Base-by-base conservation (phyloP, 2,888 invertebrate species). In the Trissolcus japonicus region DNA sequence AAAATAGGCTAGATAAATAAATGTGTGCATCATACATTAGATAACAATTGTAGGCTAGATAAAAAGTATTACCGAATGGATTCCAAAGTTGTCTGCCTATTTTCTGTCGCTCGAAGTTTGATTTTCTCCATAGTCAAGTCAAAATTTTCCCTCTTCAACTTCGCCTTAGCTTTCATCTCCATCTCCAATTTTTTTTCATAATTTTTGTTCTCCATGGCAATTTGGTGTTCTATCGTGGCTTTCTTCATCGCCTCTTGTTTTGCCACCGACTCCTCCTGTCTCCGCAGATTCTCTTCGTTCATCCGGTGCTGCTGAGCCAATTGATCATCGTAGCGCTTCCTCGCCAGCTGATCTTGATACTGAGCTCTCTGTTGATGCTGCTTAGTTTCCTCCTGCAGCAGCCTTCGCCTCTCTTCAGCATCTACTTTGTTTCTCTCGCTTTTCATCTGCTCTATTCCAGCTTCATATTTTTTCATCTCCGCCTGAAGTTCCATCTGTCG, bases 191-290 rank as follows among this genome's bases (percentile, higher is more conserved):
- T 92, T 86, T 96, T 96, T 90, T 98, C 93, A 82, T 99, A 98
- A 86, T 96, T 96, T 87, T 97, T 95, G 85, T 96, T 95, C 61
- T 97, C 92, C 82, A 98, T 89, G 73, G 98, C 96, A 92, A 98
- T 95, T 89, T 99, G 98, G 88, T 98, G 97, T 86, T 99, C 98
- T 83, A 99, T 94, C 0, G 98, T 98, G 2, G 96, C 93, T 80
- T 94, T 94, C 25, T 97, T 93, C 93, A 99, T 94, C 0, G 96
- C 95, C 90, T 99, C 99, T 88, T 99, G 99, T 85, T 98, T 98
- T 0, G 96, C 95, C 0, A 98, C 96, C 56, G 98, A 98, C 87
- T 99, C 99, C 90, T 99, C 99, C 90, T 99, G 99, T 81, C 95
- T 95, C 82, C 93, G 92, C 6, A 99, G 90, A 86, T 95, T 96